Conservation (phyloP, 2,888 invertebrate genomes). For the Monoplex corrugatus region DNA sequence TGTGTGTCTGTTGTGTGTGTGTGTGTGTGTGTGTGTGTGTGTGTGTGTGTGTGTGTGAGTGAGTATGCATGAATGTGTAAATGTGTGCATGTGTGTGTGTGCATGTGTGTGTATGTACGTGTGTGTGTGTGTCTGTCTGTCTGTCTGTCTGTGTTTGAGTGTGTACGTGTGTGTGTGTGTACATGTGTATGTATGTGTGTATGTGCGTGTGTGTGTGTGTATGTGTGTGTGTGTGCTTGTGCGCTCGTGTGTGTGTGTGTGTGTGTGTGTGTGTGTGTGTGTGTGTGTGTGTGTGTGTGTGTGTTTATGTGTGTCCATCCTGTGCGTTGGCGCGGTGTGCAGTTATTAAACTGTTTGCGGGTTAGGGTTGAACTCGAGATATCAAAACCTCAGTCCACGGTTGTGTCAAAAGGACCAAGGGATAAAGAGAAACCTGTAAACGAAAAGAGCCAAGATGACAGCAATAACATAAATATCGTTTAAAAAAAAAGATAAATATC, state of each 20-base stretch:
- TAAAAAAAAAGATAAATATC: no score
- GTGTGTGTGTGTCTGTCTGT: background rate
- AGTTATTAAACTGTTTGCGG: no score
- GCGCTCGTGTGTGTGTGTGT: background rate
- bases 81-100: background rate
- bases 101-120: background rate
- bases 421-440: no score
- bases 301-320: no score
- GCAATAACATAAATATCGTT: no score
- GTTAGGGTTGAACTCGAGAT: no score
- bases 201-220: background rate
- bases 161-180: background rate
- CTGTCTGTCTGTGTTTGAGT: background rate
- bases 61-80: background rate
- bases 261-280: background rate
- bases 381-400: no score
- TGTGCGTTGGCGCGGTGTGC: no score
- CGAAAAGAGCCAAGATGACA: no score
- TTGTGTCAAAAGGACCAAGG: no score
- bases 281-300: no score
- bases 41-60: background rate
- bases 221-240: background rate
- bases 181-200: background rate
- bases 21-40: background rate
- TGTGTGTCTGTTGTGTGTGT: background rate